Evolutionary conservation across 2,113 vertebrate species (phyloP), one percentile per base, ranked within the genome.

Genomic region (Rhinoderma darwinii): DNA sequence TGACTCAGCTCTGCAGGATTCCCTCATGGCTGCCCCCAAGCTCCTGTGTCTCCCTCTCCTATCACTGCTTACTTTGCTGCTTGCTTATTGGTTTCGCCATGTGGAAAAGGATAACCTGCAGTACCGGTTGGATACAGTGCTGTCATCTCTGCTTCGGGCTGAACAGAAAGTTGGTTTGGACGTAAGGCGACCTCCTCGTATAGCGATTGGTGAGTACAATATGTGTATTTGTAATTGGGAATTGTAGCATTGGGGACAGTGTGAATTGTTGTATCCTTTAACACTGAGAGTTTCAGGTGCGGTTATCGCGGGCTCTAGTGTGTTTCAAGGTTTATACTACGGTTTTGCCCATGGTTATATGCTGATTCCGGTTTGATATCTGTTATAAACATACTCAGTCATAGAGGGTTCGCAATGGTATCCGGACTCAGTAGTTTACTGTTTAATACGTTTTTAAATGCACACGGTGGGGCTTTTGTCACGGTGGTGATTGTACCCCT

Each of bases 71-170:
- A 91, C 92, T 27, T 85, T 96, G 56, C 35, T 95, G 18, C 43
- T 93, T 17, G 94, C 95, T 0, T 54, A 93, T 17, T 96, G 94
- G 95, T 91, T 93, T 79, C 91, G 94, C 43, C 82, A 92, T 17
- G 84, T 85, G 8, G 68, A 82, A 3, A 83, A 90, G 88, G 76
- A 56, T 88, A 90, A 41, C 5, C 89, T 95, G 89, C 94, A 95
- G 84, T 90, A 91, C 27, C 91, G 95, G 6, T 88, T 96, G 80
- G 94, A 95, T 88, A 86, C 85, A 0, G 94, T 96, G 4, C 83
- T 96, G 59, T 93, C 94, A 59, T 96, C 95, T 4, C 88, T 96
- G 75, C 93, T 96, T 4, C 93, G 91, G 56, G 95, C 95, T 11
- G 95, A 96, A 32, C 66, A 89, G 6, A 96, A 95, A 90, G 95